Evolutionary conservation across 35 echinoderm and acorn worm species (phyloP).

Genomic region (Apostichopus californicus): DNA sequence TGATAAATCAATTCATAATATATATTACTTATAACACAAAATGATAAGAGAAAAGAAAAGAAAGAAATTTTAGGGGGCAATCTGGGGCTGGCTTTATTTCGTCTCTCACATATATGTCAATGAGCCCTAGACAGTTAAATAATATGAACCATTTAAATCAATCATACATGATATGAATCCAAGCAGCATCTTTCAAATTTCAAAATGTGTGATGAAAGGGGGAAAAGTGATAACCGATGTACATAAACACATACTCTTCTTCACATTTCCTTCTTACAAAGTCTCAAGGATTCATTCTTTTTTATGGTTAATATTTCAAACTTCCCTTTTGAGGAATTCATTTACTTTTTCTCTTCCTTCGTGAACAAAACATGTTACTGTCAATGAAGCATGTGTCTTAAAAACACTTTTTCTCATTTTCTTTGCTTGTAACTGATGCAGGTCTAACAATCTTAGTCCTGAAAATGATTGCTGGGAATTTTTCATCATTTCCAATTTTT

Average conservation of each 20-base stretch:
- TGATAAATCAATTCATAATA: too few species aligned
- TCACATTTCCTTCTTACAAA: neutral
- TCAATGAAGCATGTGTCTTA: too few species aligned
- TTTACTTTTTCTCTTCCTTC: too few species aligned
- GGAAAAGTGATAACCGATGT: neutral
- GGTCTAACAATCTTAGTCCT: neutral
- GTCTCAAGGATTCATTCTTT: too few species aligned
- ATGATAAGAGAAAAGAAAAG: neutral
- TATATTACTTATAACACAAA: neutral
- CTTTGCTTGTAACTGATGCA: too few species aligned
- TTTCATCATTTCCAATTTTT: constrained; percentile 15
- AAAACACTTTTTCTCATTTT: too few species aligned
- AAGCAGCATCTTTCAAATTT: neutral
- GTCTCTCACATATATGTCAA: neutral
- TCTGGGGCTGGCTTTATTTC: constrained; percentile 15
- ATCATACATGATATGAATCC: neutral
- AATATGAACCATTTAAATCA: neutral
- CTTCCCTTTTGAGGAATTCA: too few species aligned
- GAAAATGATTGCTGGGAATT: neutral
- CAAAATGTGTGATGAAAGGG: neutral
- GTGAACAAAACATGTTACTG: too few species aligned
- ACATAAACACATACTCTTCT: too few species aligned
- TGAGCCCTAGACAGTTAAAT: neutral
- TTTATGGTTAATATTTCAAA: too few species aligned
- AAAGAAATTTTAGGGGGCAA: neutral